Conservation (phyloP, 2,797 vertebrate species). For the Lutjanus campechanus region DNA sequence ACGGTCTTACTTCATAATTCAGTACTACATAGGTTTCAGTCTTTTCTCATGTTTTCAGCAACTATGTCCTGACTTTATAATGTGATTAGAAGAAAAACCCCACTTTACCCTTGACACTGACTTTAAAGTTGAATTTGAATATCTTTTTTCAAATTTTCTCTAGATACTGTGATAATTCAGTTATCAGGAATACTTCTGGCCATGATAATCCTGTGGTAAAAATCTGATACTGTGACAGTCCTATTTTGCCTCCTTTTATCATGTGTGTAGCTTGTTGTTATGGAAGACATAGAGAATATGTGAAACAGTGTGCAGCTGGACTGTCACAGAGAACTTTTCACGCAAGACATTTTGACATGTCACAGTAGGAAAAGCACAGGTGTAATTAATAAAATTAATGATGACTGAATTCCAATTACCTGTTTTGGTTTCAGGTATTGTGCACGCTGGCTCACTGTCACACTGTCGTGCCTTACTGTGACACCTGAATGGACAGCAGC, state of each 20-base stretch:
- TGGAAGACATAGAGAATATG: background rate
- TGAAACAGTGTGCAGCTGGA: background rate
- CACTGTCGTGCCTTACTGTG: background rate
- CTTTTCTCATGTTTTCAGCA: too few species aligned
- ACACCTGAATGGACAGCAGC: background rate
- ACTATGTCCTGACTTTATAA: too few species aligned
- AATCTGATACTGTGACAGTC: too few species aligned
- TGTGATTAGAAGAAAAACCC: too few species aligned
- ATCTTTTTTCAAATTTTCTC: too few species aligned
- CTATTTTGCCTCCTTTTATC: background rate
- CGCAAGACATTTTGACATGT: background rate
- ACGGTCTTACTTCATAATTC: too few species aligned
- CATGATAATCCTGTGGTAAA: too few species aligned
- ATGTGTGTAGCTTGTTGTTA: background rate
- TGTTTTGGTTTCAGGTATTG: background rate
- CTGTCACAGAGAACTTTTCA: background rate
- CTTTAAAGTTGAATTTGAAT: too few species aligned
- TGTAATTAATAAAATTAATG: conserved; percentile 11
- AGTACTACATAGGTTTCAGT: too few species aligned
- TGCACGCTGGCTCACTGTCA: conserved; percentile 1
- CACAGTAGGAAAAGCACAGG: background rate
- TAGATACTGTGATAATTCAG: too few species aligned
- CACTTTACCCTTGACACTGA: too few species aligned
- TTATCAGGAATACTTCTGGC: too few species aligned
- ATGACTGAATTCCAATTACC: conserved; percentile 22